A percentile compares a stretch with the other conserved stretches of the same genome.
Evolutionary conservation across 1,140 invertebrate genomes (phyloP).

Genomic region (Polypedilum vanderplanki): DNA sequence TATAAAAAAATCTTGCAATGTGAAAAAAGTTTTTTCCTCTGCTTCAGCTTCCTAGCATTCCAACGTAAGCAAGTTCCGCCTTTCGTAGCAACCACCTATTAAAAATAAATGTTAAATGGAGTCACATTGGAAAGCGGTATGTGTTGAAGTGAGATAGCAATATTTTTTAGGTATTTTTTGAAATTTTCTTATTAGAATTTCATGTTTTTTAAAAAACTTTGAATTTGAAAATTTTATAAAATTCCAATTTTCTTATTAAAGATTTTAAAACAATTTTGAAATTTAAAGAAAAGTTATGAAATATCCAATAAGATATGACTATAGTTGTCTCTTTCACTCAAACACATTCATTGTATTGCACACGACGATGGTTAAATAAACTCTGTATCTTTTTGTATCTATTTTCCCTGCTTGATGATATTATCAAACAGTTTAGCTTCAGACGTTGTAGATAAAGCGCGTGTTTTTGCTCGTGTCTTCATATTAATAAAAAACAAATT

Average conservation of each 20-base stretch:
- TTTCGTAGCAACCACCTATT: slow-evolving; percentile 28
- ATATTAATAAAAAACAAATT: background rate
- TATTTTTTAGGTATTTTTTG: background rate
- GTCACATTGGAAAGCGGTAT: background rate
- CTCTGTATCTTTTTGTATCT: background rate
- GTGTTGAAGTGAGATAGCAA: background rate
- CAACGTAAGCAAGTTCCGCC: slow-evolving; percentile 21
- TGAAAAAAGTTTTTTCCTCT: background rate
- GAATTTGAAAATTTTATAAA: background rate
- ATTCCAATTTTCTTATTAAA: background rate
- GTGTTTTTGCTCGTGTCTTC: background rate
- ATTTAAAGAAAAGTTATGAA: background rate
- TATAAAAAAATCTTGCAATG: background rate
- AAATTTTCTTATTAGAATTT: background rate
- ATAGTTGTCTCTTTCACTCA: background rate
- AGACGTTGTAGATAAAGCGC: slow-evolving; percentile 23
- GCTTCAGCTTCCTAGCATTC: slow-evolving; percentile 19
- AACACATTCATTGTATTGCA: background rate
- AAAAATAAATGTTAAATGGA: slow-evolving; percentile 28
- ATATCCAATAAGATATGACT: background rate
- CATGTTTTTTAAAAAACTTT: background rate
- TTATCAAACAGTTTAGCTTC: slow-evolving; percentile 22
- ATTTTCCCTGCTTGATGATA: background rate
- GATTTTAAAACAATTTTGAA: background rate
- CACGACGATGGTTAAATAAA: slow-evolving; percentile 8